Conservation (phyloP, 2,113 vertebrate species). For the Thalassoma bifasciatum region DNA sequence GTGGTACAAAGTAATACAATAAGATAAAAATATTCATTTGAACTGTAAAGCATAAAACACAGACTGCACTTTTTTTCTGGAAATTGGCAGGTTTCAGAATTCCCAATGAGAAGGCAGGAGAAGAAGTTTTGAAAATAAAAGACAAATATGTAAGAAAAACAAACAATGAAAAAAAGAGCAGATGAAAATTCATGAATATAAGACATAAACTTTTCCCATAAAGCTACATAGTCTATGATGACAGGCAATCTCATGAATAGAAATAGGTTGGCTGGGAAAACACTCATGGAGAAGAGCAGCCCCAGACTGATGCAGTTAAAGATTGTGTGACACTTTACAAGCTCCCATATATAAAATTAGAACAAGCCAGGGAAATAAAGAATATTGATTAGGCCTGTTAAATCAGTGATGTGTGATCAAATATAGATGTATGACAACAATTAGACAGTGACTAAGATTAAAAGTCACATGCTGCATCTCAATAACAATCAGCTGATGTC, state of each 20-base stretch:
- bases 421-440: slow-evolving; percentile 13
- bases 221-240: slow-evolving; percentile 61
- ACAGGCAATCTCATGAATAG: slow-evolving; percentile 68
- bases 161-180: slow-evolving; percentile 33
- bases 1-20: too few relatives aligned
- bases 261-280: slow-evolving; percentile 59
- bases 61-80: slow-evolving; percentile 27
- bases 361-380: background rate
- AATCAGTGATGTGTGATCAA: slow-evolving; percentile 23
- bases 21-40: slow-evolving; percentile 25
- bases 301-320: slow-evolving; percentile 15
- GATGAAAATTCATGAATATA: slow-evolving; percentile 66
- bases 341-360: slow-evolving; percentile 20
- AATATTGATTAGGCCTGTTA: slow-evolving; percentile 37
- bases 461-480: slow-evolving; percentile 10
- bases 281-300: background rate
- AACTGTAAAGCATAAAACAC: background rate
- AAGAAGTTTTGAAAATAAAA: background rate
- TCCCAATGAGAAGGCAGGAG: slow-evolving; percentile 33
- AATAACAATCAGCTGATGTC: slow-evolving; percentile 23
- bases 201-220: slow-evolving; percentile 51
- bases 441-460: slow-evolving; percentile 16
- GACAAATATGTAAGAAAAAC: slow-evolving; percentile 10
- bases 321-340: slow-evolving; percentile 11
- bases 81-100: slow-evolving; percentile 26